phyloP scores from a whole-genome alignment of 1,140 invertebrate genomes.

The Nasonia longicornis region DNA sequence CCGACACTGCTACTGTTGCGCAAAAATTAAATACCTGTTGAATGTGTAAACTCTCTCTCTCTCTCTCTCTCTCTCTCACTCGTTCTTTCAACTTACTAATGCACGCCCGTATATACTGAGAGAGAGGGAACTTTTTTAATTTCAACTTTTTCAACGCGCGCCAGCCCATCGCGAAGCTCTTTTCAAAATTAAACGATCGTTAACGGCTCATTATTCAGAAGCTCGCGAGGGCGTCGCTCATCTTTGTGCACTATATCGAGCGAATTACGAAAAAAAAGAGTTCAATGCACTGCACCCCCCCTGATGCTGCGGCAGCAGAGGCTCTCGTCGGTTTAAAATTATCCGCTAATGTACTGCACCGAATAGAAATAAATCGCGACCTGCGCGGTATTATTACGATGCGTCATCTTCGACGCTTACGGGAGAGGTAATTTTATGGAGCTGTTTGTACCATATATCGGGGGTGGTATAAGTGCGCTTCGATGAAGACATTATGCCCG shows the following conservation, averaged over 20 bases:
- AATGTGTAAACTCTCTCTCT: background rate
- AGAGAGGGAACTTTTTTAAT: constrained; percentile 11
- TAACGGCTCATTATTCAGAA: background rate
- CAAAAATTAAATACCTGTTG: constrained; percentile 23
- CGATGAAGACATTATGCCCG: no score
- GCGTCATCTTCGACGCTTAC: background rate
- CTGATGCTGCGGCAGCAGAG: no score
- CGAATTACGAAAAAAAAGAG: background rate
- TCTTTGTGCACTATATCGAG: no score
- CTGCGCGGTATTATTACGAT: background rate
- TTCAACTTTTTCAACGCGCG: background rate
- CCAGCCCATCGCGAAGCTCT: background rate
- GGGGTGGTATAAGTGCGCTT: background rate
- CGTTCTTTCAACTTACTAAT: background rate
- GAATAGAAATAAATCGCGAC: background rate
- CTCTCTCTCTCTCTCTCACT: background rate
- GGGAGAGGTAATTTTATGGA: background rate
- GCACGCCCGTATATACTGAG: background rate
- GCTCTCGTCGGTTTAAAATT: background rate
- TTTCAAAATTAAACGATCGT: constrained; percentile 5
- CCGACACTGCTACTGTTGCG: background rate
- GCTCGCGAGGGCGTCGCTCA: no score
- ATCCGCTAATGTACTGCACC: background rate
- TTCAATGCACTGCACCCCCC: background rate
- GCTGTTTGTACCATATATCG: background rate